Evolutionary conservation across 2,888 invertebrate species (phyloP).

Genomic region (Lasioglossum calceatum): DNA sequence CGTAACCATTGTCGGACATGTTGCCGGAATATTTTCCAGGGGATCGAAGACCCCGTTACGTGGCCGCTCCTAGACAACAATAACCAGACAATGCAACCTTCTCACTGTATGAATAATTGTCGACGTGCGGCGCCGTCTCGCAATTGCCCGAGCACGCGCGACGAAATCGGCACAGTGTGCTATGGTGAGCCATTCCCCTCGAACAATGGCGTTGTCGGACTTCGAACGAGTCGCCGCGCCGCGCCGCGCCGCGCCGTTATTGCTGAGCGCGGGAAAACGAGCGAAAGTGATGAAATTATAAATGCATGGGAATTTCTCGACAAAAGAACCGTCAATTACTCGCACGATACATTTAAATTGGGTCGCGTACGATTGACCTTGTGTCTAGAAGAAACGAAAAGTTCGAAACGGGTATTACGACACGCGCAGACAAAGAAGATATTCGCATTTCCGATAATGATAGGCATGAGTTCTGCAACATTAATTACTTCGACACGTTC

Average conservation of each 20-base stretch:
- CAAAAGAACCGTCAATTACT: conserved; percentile 16
- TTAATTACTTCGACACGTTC: neutral
- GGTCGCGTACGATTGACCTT: conserved; percentile 11
- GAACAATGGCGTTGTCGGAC: conserved; percentile 41
- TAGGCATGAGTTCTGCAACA: neutral
- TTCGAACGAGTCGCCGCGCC: conserved; percentile 11
- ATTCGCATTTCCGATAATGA: neutral
- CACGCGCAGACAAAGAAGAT: neutral
- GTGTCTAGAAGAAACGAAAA: neutral
- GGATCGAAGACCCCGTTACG: conserved; percentile 29
- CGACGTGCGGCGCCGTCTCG: conserved; percentile 50
- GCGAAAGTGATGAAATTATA: conserved; percentile 47
- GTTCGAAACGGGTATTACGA: neutral
- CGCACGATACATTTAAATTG: conserved; percentile 5
- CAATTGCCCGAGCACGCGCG: conserved; percentile 45
- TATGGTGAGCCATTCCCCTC: conserved; percentile 19
- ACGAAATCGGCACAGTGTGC: conserved; percentile 24
- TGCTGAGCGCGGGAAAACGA: conserved; percentile 32
- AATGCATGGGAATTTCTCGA: conserved; percentile 22
- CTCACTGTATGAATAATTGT: conserved; percentile 53
- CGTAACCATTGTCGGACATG: conserved; percentile 39
- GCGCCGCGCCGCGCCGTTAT: conserved; percentile 26
- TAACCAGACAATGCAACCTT: conserved; percentile 44
- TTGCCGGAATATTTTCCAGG: conserved; percentile 57
- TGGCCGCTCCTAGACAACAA: conserved; percentile 52